Evolutionary conservation across 2,797 vertebrate genomes (phyloP).

Genomic region (Phalanger gymnotis): DNA sequence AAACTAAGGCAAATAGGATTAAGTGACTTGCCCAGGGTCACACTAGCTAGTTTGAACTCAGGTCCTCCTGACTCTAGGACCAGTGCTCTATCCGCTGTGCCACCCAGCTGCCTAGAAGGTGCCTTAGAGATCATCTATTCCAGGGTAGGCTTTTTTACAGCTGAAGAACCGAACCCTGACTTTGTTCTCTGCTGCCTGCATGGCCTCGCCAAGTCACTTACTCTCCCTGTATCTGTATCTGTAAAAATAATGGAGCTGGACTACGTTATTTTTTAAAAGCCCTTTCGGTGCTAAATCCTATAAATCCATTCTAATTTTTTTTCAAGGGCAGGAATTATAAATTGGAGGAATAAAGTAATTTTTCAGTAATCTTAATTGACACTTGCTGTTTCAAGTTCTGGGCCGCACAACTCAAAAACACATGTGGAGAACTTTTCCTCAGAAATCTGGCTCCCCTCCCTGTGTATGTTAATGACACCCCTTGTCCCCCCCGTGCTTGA

Average conservation of each 20-base stretch:
- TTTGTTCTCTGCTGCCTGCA: neutral
- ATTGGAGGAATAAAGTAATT: neutral
- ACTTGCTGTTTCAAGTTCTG: no score
- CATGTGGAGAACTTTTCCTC: neutral
- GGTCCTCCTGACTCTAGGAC: neutral
- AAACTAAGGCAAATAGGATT: neutral
- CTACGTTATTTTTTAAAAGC: neutral
- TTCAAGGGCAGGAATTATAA: neutral
- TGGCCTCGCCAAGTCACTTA: no score
- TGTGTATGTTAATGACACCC: no score
- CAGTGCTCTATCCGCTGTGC: neutral
- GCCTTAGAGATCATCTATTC: neutral
- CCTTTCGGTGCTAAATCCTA: neutral
- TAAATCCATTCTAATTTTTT: neutral
- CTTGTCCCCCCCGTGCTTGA: neutral
- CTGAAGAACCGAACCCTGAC: neutral
- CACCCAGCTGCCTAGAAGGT: neutral
- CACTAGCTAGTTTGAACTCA: neutral
- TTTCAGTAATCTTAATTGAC: no score
- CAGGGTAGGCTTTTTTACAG: neutral
- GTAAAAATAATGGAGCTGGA: no score
- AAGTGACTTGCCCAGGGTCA: neutral
- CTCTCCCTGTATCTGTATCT: no score
- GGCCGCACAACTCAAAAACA: neutral
- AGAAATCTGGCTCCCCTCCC: neutral